Evolutionary conservation across 2,888 invertebrate species (phyloP), one percentile per base, ranked within the genome.

Genomic region (Ophioninae sp.): DNA sequence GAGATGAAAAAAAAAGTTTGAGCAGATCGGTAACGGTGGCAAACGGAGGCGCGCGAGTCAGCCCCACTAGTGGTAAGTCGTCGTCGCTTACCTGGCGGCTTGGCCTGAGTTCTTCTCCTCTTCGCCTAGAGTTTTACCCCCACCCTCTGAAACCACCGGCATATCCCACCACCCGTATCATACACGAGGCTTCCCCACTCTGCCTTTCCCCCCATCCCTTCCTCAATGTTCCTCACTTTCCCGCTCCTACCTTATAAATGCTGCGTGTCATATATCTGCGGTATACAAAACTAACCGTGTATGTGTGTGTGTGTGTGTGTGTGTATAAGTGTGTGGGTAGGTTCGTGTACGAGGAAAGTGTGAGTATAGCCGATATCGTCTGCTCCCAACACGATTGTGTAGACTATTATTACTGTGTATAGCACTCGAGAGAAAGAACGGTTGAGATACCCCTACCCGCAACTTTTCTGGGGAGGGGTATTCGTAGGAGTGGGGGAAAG

Each of bases 61-160:
- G 91, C 91, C 90, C 91, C 90, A 91, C 91, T 91, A 91, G 91
- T 89, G 89, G 86, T 88, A 88, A 88, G 87, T 88, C 88, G 82
- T 84, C 87, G 88, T 90, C 88, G 89, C 90, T 91, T 91, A 91
- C 91, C 91, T 91, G 91, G 90, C 88, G 85, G 87, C 87, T 88
- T 86, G 87, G 88, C 87, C 85, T 82, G 84, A 83, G 87, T 87
- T 87, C 88, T 77, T 77, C 87, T 87, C 86, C 86, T 86, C 85
- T 88, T 89, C 87, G 90, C 88, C 90, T 89, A 90, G 90, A 89
- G 87, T 86, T 81, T 87, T 90, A 87, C 88, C 90, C 91, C 91
- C 90, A 89, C 90, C 89, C 89, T 87, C 85, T 83, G 81, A 50
- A 30, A 30, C 30, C 80, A 85, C 70, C 83, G 82, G 70, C 88